These are phyloP conservation scores for Eriocheir sinensis DNA, from an alignment of 1,140 invertebrate genomes.

Conservation along the genomic window DNA sequence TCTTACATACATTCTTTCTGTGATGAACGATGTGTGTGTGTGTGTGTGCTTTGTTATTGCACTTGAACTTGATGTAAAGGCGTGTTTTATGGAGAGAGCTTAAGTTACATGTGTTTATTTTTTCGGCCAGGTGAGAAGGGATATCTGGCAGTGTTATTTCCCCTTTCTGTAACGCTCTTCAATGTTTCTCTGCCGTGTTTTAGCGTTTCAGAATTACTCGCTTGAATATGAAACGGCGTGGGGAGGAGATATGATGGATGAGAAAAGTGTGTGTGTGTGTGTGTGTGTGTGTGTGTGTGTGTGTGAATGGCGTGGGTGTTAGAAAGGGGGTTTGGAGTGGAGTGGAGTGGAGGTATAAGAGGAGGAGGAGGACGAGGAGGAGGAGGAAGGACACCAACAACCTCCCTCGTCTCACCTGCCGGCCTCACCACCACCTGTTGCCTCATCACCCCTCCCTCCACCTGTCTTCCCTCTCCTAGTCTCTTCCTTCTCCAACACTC, in stretches of 20 bases:
- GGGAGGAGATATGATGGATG: not conserved
- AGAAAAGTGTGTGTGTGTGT: not conserved
- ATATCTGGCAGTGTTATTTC: not conserved
- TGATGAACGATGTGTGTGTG: not conserved
- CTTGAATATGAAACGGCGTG: not conserved
- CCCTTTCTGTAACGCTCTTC: not conserved
- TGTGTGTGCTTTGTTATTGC: not conserved
- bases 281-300: not conserved
- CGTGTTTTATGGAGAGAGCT: not conserved
- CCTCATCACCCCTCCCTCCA: not conserved
- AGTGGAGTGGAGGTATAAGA: not conserved
- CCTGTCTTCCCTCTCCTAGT: not conserved
- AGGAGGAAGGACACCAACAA: not conserved
- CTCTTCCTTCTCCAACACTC: no score
- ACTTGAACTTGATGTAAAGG: no score
- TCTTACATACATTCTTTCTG: not conserved
- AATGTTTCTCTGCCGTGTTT: not conserved
- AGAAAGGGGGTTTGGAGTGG: not conserved
- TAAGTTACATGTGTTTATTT: not conserved
- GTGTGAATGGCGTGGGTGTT: not conserved
- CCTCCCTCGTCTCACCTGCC: not conserved
- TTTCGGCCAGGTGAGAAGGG: not conserved
- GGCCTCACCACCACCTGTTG: conserved; percentile 1
- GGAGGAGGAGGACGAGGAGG: not conserved
- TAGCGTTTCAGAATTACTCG: not conserved